Percentiles rank a stretch among this genome's conserved stretches.
These are phyloP conservation scores for Tachystola acroxantha DNA, from an alignment of 2,888 invertebrate species.

Conservation along the genomic window DNA sequence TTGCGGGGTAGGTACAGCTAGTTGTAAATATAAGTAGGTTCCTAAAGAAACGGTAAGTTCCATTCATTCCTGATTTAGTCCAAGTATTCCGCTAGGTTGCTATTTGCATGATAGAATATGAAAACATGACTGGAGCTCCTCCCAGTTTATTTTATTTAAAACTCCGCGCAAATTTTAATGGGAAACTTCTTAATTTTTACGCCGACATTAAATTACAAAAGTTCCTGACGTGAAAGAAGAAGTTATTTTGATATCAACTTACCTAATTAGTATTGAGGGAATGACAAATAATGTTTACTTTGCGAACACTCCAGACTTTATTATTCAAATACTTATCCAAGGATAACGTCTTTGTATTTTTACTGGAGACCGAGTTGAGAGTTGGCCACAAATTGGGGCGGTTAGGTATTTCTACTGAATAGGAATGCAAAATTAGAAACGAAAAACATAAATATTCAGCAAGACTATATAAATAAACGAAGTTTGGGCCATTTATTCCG, in stretches of 20 bases:
- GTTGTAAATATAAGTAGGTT: no score
- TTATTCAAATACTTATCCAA: slow-evolving; percentile 1
- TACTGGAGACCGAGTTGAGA: not conserved
- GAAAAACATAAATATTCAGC: slow-evolving; percentile 71
- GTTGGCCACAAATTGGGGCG: slow-evolving; percentile 1
- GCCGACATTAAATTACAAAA: slow-evolving; percentile 8
- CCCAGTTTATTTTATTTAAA: slow-evolving; percentile 5
- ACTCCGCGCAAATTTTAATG: slow-evolving; percentile 9
- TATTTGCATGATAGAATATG: slow-evolving; percentile 3
- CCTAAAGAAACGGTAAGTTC: no score
- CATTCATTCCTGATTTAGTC: no score
- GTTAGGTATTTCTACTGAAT: slow-evolving; percentile 45
- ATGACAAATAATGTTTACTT: slow-evolving; percentile 1
- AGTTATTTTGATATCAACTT: not conserved
- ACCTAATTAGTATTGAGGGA: slow-evolving; percentile 2
- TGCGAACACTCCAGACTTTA: not conserved
- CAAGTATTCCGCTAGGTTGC: slow-evolving; percentile 1
- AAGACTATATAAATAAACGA: slow-evolving; percentile 73
- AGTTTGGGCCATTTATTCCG: slow-evolving; percentile 75
- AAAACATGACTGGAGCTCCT: slow-evolving; percentile 1
- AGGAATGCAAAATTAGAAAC: slow-evolving; percentile 60
- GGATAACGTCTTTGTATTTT: slow-evolving; percentile 1
- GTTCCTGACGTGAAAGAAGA: not conserved
- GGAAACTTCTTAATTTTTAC: slow-evolving; percentile 10
- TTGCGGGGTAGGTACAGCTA: no score